Percentiles rank a stretch among this genome's conserved stretches.
Evolutionary conservation across 2,113 vertebrate genomes (phyloP).

Genomic region (Esox niger): DNA sequence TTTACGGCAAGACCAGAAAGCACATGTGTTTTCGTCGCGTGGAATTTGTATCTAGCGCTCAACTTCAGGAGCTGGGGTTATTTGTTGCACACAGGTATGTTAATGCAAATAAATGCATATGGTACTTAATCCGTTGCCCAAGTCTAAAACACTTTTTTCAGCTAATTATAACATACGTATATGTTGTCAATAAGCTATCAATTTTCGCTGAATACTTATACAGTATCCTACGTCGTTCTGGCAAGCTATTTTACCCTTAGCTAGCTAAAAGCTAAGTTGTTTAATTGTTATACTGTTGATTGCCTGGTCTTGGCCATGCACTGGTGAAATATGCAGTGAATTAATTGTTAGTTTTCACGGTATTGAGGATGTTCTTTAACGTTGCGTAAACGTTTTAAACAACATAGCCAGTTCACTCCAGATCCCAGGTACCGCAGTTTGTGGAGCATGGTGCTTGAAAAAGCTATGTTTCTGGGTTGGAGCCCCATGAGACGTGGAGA

Average conservation of each 20-base stretch:
- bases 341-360: too few relatives aligned
- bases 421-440: too few relatives aligned
- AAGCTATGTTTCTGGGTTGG: too few relatives aligned
- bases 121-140: not conserved
- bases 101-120: not conserved
- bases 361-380: too few relatives aligned
- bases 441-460: too few relatives aligned
- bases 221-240: too few relatives aligned
- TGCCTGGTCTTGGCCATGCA: not conserved
- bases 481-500: too few relatives aligned
- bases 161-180: not conserved
- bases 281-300: not conserved
- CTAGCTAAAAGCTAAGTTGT: not conserved
- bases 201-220: too few relatives aligned
- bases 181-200: not conserved
- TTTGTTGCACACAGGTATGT: not conserved
- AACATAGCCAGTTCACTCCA: too few relatives aligned
- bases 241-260: not conserved
- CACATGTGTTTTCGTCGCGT: constrained; percentile 2
- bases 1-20: not conserved
- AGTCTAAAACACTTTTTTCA: not conserved
- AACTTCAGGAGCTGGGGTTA: not conserved
- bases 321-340: too few relatives aligned
- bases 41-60: not conserved
- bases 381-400: too few relatives aligned